Evolutionary conservation across 64 coral and sea anemone species (phyloP), one percentile per base, ranked within the genome.

Genomic region (Anthopleura sola): DNA sequence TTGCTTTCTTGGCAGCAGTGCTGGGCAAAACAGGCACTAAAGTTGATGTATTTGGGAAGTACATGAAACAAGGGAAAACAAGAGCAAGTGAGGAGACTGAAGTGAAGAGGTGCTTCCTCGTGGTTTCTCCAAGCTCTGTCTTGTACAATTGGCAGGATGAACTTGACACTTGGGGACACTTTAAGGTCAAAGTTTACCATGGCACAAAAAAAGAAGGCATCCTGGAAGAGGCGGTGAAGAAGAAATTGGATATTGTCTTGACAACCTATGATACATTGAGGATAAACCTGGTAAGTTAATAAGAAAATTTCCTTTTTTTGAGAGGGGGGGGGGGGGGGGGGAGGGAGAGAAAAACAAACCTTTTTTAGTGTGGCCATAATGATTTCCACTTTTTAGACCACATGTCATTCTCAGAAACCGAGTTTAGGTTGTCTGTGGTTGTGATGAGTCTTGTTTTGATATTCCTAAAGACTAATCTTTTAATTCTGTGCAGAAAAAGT

Each of bases 21-120:
- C 83, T 98, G 62, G 92, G 95, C 24, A 98, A 98, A 89, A 87
- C 95, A 68, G 95, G 95, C 17, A 98, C 95, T 46, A 98, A 94
- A 48, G 46, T 58, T 78, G 95, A 98, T 62, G 36, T 98, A 21
- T 98, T 94, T 47, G 81, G 79, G 48, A 91, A 98, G 85, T 98
- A 91, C 82, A 68, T 98, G 37, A 56, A 88, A 17, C 81, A 88
- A 83, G 78, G 49, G 16, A 77, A 77, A 77, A 46, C 16, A 6
- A 10, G 53, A 33, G 32, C 19, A 39, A 55, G 69, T 3, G 75
- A 29, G 4, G 68, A 19, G 34, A 13, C 47, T 36, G 26, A 58
- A 0, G 60, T 68, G 23, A 68, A 68, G 83, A 85, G 85, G 1
- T 36, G 60, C 21, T 94, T 94, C 54, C 85, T 94, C 29, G 83